Evolutionary conservation across 2,888 invertebrate species (phyloP), one percentile per base, ranked within the genome.

Genomic region (Hybos culiciformis): DNA sequence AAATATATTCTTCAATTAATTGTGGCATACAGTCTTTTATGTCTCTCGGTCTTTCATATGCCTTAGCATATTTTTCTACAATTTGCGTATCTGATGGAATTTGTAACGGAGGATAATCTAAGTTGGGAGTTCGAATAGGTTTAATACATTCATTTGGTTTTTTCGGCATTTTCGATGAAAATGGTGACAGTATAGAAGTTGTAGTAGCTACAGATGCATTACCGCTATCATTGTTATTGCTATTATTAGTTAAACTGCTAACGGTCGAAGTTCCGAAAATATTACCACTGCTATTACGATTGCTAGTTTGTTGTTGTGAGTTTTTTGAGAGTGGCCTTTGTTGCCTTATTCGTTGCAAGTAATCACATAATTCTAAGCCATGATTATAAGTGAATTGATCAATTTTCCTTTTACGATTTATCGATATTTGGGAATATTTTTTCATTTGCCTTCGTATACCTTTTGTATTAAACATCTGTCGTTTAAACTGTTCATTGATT

Each of bases 401-500:
- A 58, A 87, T 71, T 76, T 88, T 88, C 62, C 88, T 76, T 65
- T 90, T 88, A 32, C 88, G 76, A 69, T 88, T 90, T 18, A 86
- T 78, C 31, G 87, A 57, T 59, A 79, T 79, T 73, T 84, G 84
- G 50, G 85, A 84, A 60, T 80, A 84, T 62, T 78, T 78, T 56
- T 75, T 76, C 50, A 85, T 84, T 60, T 82, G 81, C 43, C 82
- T 72, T 51, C 81, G 71, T 56, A 86, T 73, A 54, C 78, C 73
- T 43, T 80, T 77, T 24, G 83, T 83, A 53, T 83, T 83, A 55
- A 83, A 78, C 44, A 83, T 69, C 52, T 81, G 72, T 44, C 78
- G 76, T 40, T 80, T 76, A 51, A 82, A 82, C 58, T 86, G 83
- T 33, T 85, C 64, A 52, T 79, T 74, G 40, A 86, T 84, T 23